Base-by-base conservation (phyloP, 2,797 vertebrate species). In the Dendrocincla fuliginosa region DNA sequence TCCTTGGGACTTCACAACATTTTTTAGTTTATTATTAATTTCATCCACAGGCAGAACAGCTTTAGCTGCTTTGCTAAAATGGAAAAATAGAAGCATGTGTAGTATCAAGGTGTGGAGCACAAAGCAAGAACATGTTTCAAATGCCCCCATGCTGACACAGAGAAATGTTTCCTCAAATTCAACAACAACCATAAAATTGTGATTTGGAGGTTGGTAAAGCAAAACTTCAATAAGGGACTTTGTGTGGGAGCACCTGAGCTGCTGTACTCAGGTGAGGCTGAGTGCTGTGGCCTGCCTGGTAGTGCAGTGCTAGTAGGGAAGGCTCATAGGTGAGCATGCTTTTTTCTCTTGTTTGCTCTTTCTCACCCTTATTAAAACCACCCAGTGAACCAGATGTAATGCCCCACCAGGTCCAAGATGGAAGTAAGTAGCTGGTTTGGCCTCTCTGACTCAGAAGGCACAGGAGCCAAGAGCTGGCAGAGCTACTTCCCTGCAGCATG, bases 41-140 rank as follows among this genome's bases (percentile, higher is more conserved):
- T 98, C 96, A 11, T 76, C 94, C 71, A 98, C 90, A 77, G 98
- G 93, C 5, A 13, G 63, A 20, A 98, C 96, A 71, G 80, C 89
- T 89, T 97, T 97, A 46, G 96, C 95, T 95, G 87, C 92, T 79
- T 98, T 97, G 95, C 99, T 99, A 63, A 95, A 96, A 97, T 35
- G 67, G 41, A 92, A 85, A 93, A 95, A 89, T 63, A 94, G 52
- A 84, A 84, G 35, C 0, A 0, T 9, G 27, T 60, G 22, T 91
- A 87, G 8, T 69, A 63, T 53, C 0, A 0, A 60, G 35, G n/a
- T 24, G 9, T 41, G 22, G 69, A 89, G 17, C 71, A 16, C 25
- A 69, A 68, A 78, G 39, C 47, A 92, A 76, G 55, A 70, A 65
- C 17, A 24, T 2, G 0, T 79, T 94, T 87, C 59, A 90, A 39